Evolutionary conservation across 2,113 vertebrate species (phyloP).

Genomic region (Osmerus eperlanus): DNA sequence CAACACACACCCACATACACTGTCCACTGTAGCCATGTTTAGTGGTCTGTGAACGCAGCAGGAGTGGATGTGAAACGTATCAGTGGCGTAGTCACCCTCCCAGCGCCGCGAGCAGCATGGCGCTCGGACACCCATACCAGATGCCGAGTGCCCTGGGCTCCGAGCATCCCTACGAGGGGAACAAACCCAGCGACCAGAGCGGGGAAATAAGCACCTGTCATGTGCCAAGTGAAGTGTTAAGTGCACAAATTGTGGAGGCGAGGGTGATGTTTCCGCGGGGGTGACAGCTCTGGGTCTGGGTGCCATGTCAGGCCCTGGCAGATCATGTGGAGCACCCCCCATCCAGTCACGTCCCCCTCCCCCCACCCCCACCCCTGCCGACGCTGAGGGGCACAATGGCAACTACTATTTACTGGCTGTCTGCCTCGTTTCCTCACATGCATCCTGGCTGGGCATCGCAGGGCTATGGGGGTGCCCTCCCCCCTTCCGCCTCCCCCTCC

Average conservation of each 20-base stretch:
- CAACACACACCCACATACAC: background rate
- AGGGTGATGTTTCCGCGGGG: constrained; percentile 71
- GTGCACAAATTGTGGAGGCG: constrained; percentile 72
- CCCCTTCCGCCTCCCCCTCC: background rate
- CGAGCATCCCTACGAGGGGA: constrained; percentile 49
- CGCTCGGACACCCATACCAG: constrained; percentile 60
- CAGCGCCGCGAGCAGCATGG: constrained; percentile 15
- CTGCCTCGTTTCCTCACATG: constrained; percentile 73
- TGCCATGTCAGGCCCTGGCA: constrained; percentile 65
- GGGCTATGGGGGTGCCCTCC: constrained; percentile 40
- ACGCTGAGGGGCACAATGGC: constrained; percentile 65
- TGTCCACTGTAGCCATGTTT: constrained; percentile 20
- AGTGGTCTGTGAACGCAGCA: constrained; percentile 38
- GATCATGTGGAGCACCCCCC: constrained; percentile 49
- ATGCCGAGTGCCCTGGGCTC: constrained; percentile 58
- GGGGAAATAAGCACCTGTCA: constrained; percentile 75
- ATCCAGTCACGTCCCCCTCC: constrained; percentile 1
- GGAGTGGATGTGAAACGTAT: constrained; percentile 51
- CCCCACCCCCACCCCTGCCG: constrained; percentile 8
- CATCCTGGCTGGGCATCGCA: constrained; percentile 59
- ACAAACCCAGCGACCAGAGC: constrained; percentile 38
- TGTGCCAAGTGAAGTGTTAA: constrained; percentile 76
- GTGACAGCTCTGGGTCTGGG: constrained; percentile 67
- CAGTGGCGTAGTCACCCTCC: constrained; percentile 41
- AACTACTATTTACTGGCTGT: constrained; percentile 75